A percentile compares a stretch with the other conserved stretches of the same genome.
Conservation (phyloP, 2,797 vertebrate species). For the Gobionotothen gibberifrons region DNA sequence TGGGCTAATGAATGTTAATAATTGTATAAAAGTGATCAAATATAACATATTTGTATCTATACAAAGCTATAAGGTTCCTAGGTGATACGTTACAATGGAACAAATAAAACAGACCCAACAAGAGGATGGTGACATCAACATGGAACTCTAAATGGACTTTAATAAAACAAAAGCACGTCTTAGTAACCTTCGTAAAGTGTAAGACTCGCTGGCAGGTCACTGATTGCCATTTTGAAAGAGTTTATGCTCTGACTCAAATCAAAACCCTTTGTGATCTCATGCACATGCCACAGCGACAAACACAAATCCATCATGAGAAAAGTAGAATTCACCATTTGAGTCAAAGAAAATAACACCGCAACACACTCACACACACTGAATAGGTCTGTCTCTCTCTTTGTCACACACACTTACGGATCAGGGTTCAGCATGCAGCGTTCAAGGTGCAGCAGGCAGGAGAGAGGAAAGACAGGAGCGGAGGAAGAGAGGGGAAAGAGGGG, state of each 20-base stretch:
- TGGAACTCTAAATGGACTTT: not conserved
- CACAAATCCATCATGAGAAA: slow-evolving; percentile 25
- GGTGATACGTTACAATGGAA: not conserved
- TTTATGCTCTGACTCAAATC: slow-evolving; percentile 9
- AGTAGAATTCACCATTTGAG: slow-evolving; percentile 16
- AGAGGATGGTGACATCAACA: slow-evolving; percentile 3
- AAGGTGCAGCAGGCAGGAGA: slow-evolving; percentile 73
- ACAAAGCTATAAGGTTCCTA: not conserved
- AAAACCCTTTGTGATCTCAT: slow-evolving; percentile 30
- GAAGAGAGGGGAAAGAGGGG: slow-evolving; percentile 42
- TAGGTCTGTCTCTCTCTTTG: slow-evolving; percentile 36
- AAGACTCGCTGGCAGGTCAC: not conserved
- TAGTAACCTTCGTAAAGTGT: not conserved
- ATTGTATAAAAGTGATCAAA: not conserved
- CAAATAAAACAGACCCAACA: not conserved
- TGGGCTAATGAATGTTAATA: not conserved
- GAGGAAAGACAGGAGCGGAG: slow-evolving; percentile 45
- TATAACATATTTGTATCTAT: not conserved
- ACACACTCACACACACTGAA: slow-evolving; percentile 36
- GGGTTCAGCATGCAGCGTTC: slow-evolving; percentile 75
- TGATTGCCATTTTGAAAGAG: not conserved
- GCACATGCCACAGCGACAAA: slow-evolving; percentile 44
- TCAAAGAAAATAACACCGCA: slow-evolving; percentile 14
- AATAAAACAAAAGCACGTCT: too few relatives aligned
- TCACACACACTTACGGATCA: slow-evolving; percentile 73